phyloP scores from a whole-genome alignment of 1,140 invertebrate genomes.

The Nasonia vitripennis region DNA sequence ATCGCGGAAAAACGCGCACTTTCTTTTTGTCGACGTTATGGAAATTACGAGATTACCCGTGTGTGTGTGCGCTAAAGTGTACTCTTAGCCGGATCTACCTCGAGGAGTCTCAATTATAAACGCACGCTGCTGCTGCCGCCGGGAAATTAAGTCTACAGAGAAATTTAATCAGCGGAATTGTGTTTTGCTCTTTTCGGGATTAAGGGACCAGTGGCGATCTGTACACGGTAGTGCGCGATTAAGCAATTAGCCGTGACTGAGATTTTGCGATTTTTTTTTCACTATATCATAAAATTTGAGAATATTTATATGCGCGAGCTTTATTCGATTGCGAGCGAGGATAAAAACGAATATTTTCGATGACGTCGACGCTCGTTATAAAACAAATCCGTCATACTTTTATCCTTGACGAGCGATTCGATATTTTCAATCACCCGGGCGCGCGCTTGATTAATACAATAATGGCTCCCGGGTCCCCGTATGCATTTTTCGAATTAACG shows the following conservation, averaged over 20 bases:
- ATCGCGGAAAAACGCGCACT: conserved; percentile 32
- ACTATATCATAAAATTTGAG: too few relatives aligned
- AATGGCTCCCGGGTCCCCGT: neutral
- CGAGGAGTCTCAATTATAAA: conserved; percentile 28
- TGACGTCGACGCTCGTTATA: too few relatives aligned
- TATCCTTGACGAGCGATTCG: neutral
- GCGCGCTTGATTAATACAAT: neutral
- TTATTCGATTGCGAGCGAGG: too few relatives aligned
- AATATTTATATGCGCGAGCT: too few relatives aligned
- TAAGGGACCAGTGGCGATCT: neutral
- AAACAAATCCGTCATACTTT: neutral
- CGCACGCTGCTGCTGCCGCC: neutral
- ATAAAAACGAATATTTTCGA: too few relatives aligned
- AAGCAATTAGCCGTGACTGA: neutral
- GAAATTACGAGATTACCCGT: conserved; percentile 4
- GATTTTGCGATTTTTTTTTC: too few relatives aligned
- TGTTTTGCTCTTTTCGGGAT: neutral
- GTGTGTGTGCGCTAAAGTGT: neutral
- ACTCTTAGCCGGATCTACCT: neutral
- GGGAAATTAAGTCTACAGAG: conserved; percentile 7
- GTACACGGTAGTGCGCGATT: neutral
- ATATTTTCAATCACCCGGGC: too few relatives aligned
- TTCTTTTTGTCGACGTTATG: conserved; percentile 28
- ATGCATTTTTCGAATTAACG: neutral
- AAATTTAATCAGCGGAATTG: conserved; percentile 30